These are phyloP conservation scores for Oreochromis aureus DNA, from an alignment of 2,113 vertebrate genomes.

Conservation along the genomic window DNA sequence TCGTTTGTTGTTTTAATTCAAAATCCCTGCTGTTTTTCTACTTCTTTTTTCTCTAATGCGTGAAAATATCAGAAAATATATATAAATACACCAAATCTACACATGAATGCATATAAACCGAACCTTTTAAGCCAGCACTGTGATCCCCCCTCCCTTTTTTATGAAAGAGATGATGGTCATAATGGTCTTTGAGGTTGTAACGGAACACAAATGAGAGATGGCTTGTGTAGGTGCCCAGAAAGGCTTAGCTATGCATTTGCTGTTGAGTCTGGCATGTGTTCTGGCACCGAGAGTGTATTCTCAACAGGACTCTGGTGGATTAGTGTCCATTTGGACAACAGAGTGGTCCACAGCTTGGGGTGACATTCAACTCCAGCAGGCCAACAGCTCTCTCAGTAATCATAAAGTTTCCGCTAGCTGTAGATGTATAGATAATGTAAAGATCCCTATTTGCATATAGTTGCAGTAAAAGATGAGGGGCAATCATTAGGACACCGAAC, in stretches of 20 bases:
- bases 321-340: conserved; percentile 71
- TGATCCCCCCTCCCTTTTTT: neutral
- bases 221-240: conserved; percentile 50
- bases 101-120: neutral
- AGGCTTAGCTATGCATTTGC: conserved; percentile 64
- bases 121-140: neutral
- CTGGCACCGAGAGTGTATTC: conserved; percentile 54
- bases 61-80: neutral
- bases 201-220: conserved; percentile 40
- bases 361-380: conserved; percentile 65
- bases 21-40: neutral
- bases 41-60: neutral
- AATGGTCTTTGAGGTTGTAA: conserved; percentile 30
- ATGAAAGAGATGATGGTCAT: neutral
- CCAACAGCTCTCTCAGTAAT: conserved; percentile 18
- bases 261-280: conserved; percentile 54
- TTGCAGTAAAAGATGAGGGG: neutral
- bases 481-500: neutral
- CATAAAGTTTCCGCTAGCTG: conserved; percentile 19
- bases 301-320: conserved; percentile 62
- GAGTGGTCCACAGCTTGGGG: conserved; percentile 56
- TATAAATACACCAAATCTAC: neutral
- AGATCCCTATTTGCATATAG: neutral
- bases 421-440: neutral
- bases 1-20: neutral